Conservation (phyloP, 2,113 vertebrate species). For the Amia ocellicauda region DNA sequence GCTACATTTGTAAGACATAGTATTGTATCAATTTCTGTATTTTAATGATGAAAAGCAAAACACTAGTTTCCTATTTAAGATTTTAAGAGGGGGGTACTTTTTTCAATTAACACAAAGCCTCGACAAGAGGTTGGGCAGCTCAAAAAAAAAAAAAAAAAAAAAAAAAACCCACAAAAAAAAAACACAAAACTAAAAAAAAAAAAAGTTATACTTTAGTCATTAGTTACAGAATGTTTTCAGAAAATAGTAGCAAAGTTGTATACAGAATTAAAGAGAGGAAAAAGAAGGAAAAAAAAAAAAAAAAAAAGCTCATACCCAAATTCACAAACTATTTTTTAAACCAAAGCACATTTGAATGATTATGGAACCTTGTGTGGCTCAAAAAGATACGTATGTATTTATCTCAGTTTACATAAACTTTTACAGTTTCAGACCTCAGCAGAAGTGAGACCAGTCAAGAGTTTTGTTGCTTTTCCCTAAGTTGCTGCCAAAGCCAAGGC, state of each 20-base stretch:
- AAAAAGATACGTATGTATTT: slow-evolving; percentile 89
- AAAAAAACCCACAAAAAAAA: too few species aligned
- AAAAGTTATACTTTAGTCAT: slow-evolving; percentile 71
- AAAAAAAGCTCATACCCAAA: slow-evolving; percentile 95
- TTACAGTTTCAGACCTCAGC: slow-evolving; percentile 98
- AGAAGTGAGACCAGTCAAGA: slow-evolving; percentile 81
- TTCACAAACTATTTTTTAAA: slow-evolving; percentile 99
- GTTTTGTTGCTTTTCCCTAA: slow-evolving; percentile 71
- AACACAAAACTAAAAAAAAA: too few species aligned
- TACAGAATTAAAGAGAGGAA: slow-evolving; percentile 67
- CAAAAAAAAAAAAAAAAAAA: slow-evolving; percentile 38
- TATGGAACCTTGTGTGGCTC: slow-evolving; percentile 90
- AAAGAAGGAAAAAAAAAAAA: slow-evolving; percentile 57
- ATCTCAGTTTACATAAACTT: slow-evolving; percentile 99
- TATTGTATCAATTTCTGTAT: slow-evolving; percentile 97
- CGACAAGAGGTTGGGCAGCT: slow-evolving; percentile 79
- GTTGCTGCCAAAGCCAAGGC: slow-evolving; percentile 64
- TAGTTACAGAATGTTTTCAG: slow-evolving; percentile 82
- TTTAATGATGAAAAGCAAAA: slow-evolving; percentile 92
- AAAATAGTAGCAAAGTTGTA: slow-evolving; percentile 81
- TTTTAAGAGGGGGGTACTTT: slow-evolving; percentile 68
- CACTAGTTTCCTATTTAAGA: slow-evolving; percentile 98
- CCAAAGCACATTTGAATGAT: slow-evolving; percentile 99
- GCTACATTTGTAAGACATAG: slow-evolving; percentile 87
- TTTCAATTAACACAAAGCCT: slow-evolving; percentile 77